These are phyloP conservation scores for Rhorus exstirpatorius DNA, from an alignment of 2,888 invertebrate genomes.

Conservation along the genomic window DNA sequence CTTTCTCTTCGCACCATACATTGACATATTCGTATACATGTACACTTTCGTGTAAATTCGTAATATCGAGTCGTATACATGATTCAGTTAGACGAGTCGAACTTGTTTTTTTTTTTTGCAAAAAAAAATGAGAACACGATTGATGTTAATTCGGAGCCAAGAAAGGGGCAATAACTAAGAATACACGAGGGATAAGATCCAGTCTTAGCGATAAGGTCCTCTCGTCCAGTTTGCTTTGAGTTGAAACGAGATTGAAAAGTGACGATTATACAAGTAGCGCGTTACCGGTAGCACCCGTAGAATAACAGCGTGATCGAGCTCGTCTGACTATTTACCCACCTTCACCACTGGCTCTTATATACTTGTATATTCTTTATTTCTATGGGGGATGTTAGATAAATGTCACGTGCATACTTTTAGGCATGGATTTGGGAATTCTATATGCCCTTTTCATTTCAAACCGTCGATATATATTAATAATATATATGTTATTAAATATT, in stretches of 20 bases:
- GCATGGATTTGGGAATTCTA: too few relatives aligned
- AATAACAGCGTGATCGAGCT: conserved; percentile 37
- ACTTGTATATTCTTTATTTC: too few relatives aligned
- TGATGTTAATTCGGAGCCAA: background rate
- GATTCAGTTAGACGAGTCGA: background rate
- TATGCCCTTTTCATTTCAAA: too few relatives aligned
- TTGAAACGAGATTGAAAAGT: conserved; percentile 23
- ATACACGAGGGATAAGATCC: conserved; percentile 2
- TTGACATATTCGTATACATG: background rate
- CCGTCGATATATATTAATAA: too few relatives aligned
- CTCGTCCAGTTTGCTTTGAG: conserved; percentile 12
- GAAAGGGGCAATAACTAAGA: background rate
- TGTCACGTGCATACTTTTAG: too few relatives aligned
- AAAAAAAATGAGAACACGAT: background rate
- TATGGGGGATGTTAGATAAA: too few relatives aligned
- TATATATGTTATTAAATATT: too few relatives aligned
- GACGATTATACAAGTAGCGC: conserved; percentile 11
- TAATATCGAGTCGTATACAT: background rate
- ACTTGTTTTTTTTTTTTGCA: background rate
- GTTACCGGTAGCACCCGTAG: conserved; percentile 4
- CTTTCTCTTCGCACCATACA: background rate
- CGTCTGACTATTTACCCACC: conserved; percentile 60
- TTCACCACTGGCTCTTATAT: conserved; percentile 49
- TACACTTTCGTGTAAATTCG: background rate
- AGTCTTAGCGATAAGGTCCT: conserved; percentile 1